phyloP scores from a whole-genome alignment of 2,797 vertebrate species.

The Characodon lateralis region DNA sequence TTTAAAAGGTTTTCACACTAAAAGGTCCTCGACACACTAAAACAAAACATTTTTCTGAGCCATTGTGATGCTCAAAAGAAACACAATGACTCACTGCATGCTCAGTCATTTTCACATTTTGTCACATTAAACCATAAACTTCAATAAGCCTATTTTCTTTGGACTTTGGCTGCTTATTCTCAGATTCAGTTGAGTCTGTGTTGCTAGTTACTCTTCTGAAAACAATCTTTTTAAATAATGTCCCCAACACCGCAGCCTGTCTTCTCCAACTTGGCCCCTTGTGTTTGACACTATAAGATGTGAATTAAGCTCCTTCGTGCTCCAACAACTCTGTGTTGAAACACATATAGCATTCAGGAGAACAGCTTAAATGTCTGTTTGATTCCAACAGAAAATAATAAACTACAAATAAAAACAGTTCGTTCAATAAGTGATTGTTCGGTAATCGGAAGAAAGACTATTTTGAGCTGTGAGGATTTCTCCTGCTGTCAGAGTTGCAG shows the following conservation, averaged over 20 bases:
- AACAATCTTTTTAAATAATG: neutral
- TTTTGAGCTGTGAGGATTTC: conserved; percentile 1
- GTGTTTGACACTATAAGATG: neutral
- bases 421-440: neutral
- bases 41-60: too few relatives aligned
- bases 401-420: neutral
- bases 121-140: neutral
- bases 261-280: neutral
- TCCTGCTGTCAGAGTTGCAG: neutral
- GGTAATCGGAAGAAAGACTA: neutral
- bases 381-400: neutral
- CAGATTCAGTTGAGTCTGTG: neutral
- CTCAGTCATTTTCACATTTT: neutral
- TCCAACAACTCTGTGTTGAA: neutral
- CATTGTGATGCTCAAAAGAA: too few relatives aligned
- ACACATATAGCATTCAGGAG: neutral
- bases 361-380: too few relatives aligned
- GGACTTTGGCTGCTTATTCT: neutral
- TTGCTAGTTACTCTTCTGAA: neutral
- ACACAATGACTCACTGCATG: too few relatives aligned
- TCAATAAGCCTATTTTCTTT: neutral
- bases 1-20: neutral
- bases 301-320: neutral
- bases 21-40: neutral
- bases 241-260: neutral